Evolutionary conservation across 1,140 invertebrate species (phyloP), one percentile per base, ranked within the genome.

Genomic region (Camponotus floridanus): DNA sequence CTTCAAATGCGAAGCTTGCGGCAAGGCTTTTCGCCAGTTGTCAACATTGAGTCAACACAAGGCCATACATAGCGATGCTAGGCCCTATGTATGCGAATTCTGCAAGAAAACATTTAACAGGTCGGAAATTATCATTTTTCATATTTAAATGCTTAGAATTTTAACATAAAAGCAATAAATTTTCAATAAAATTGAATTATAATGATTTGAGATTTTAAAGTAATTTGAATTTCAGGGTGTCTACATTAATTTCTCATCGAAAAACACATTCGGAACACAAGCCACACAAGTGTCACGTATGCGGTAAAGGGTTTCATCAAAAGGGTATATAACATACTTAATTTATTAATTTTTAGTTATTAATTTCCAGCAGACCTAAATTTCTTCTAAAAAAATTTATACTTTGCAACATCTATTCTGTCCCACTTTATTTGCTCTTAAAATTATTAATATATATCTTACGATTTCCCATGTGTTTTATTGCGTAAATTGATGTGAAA

Each of bases 21-120:
- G 97, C 18, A 98, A 98, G 96, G 96, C 97, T 86, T 98, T 98
- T 93, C 95, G 97, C 6, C 97, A 97, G 91, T 96, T 97, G 89
- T 97, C 97, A 55, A 97, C 97, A 2, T 93, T 97, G 57, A 97
- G 96, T 86, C 97, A 97, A 90, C 97, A 97, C 91, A 96, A 96
- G 68, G 97, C 97, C n/a, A 97, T 97, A 92, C 97, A 97, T 90
- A 97, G 97, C 31, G 95, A 96, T 55, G 97, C 96, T 57, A 94
- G 97, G 42, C 97, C 97, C 11, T 97, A 97, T 91, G 95, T 97
- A 57, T 97, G 97, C 90, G 97, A 97, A 92, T 96, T 97, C 45
- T 97, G 97, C 93, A 96, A 96, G 89, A 97, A 97, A 93, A 97
- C 97, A 13, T 97, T 97, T 93, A 97, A 97, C 92, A 96, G 95